These are phyloP conservation scores for Gortyna flavago DNA, from an alignment of 2,888 invertebrate species.

Conservation along the genomic window DNA sequence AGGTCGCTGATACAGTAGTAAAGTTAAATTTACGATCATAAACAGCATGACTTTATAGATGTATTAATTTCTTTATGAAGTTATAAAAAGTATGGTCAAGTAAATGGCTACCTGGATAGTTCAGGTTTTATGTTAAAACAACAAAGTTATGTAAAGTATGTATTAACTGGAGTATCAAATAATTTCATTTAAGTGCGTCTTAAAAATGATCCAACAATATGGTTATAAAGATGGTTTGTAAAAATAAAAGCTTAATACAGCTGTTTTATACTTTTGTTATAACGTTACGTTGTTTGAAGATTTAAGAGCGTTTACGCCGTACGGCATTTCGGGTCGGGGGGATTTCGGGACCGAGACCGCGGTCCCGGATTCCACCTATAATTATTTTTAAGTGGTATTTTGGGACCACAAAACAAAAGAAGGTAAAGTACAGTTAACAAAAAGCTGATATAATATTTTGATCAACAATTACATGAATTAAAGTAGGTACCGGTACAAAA, in stretches of 20 bases:
- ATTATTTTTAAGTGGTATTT: too few relatives aligned
- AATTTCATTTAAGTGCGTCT: constrained; percentile 30
- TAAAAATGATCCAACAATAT: constrained; percentile 16
- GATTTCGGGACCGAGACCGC: too few relatives aligned
- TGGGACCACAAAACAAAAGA: too few relatives aligned
- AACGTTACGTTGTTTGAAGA: background rate
- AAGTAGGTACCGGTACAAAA: too few relatives aligned
- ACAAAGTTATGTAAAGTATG: constrained; percentile 39
- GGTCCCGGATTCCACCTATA: too few relatives aligned
- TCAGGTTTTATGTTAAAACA: constrained; percentile 39
- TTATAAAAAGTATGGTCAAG: constrained; percentile 29
- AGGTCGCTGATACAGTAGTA: background rate
- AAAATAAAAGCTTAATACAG: constrained; percentile 10
- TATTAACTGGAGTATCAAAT: background rate
- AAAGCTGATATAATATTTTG: too few relatives aligned
- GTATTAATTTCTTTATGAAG: constrained; percentile 52
- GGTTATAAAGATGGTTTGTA: constrained; percentile 17
- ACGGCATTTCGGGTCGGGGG: too few relatives aligned
- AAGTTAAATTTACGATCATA: constrained; percentile 57
- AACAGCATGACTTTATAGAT: constrained; percentile 55
- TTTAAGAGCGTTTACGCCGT: too few relatives aligned
- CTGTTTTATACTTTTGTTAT: constrained; percentile 5
- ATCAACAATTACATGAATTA: too few relatives aligned
- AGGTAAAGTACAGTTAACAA: too few relatives aligned
- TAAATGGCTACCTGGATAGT: constrained; percentile 36